A percentile compares a stretch with the other conserved stretches of the same genome.
phyloP scores from a whole-genome alignment of 1,140 invertebrate species.

The Geopemphigus sp. region DNA sequence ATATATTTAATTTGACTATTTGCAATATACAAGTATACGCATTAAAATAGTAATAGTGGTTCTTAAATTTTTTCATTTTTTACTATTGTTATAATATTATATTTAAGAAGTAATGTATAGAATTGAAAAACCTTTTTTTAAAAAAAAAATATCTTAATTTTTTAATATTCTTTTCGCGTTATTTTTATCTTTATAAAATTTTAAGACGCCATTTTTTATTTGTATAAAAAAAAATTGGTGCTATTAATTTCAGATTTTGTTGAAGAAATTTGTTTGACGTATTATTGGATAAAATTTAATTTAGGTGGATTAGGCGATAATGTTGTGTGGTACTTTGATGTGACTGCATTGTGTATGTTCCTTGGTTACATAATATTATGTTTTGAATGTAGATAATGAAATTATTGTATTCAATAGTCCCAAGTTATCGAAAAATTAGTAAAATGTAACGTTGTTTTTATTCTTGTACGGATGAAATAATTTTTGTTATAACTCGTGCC shows the following conservation, averaged over 20 bases:
- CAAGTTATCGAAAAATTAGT: conserved; percentile 31
- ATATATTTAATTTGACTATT: conserved; percentile 36
- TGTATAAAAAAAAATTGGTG: conserved; percentile 37
- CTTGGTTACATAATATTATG: neutral
- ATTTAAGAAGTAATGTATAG: conserved; percentile 23
- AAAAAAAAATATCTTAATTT: neutral
- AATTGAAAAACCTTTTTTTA: conserved; percentile 1
- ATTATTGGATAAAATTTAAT: neutral
- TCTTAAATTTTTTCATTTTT: conserved; percentile 6
- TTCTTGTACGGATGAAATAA: neutral
- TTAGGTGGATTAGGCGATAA: neutral
- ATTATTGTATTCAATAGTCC: neutral
- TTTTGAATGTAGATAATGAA: conserved; percentile 13
- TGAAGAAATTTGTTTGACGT: conserved; percentile 9
- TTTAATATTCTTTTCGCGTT: neutral
- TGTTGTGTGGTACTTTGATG: neutral
- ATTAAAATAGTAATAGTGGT: conserved; percentile 29
- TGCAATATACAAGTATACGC: conserved; percentile 49
- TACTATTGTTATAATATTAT: conserved; percentile 23
- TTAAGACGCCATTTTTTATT: conserved; percentile 16
- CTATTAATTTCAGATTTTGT: conserved; percentile 32
- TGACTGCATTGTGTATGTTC: neutral
- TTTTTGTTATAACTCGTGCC: conserved; percentile 6
- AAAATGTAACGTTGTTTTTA: conserved; percentile 27
- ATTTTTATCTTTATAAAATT: conserved; percentile 12